Evolutionary conservation across 1,140 invertebrate genomes (phyloP).

Genomic region (Conopomorpha cramerella): DNA sequence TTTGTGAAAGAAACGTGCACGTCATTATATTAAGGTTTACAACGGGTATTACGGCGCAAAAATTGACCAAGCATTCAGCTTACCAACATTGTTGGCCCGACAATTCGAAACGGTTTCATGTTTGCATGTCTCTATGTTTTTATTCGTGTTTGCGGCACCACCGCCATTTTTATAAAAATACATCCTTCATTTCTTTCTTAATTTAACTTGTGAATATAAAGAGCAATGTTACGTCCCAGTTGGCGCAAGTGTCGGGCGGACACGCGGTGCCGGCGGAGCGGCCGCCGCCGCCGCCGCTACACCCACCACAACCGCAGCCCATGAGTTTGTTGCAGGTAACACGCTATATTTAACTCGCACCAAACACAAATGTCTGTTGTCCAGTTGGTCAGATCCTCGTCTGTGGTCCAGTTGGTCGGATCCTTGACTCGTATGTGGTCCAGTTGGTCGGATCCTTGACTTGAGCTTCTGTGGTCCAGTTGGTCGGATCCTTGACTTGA

Average conservation of each 20-base stretch:
- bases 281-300: conserved; percentile 11
- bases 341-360: too few relatives aligned
- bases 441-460: not conserved
- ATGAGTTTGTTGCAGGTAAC: conserved; percentile 67
- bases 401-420: not conserved
- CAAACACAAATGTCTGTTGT: not conserved
- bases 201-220: not conserved
- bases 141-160: too few relatives aligned
- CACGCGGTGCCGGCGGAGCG: conserved; percentile 63
- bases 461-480: too few relatives aligned
- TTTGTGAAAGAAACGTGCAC: too few relatives aligned
- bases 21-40: too few relatives aligned
- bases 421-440: not conserved
- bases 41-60: too few relatives aligned
- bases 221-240: conserved; percentile 28
- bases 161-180: too few relatives aligned
- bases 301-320: conserved; percentile 50
- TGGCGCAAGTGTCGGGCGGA: conserved; percentile 70
- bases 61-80: too few relatives aligned
- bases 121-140: too few relatives aligned
- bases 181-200: conserved; percentile 2
- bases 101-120: too few relatives aligned
- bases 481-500: too few relatives aligned
- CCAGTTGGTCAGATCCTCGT: not conserved
- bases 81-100: too few relatives aligned